Evolutionary conservation across 2,888 invertebrate species (phyloP).

Genomic region (Teleiodes luculella): DNA sequence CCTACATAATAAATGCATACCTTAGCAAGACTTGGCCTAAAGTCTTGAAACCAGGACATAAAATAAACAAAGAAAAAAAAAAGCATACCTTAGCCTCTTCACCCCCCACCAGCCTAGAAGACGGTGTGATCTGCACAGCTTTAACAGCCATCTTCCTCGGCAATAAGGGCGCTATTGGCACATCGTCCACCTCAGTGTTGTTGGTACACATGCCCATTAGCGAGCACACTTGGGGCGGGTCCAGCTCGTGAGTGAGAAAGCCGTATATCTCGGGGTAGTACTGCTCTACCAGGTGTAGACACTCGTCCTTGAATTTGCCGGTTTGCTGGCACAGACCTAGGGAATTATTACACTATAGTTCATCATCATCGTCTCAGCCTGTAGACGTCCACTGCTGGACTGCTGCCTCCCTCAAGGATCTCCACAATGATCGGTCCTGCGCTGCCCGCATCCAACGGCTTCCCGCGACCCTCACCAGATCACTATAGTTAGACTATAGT

Average conservation of each 20-base stretch:
- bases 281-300: slow-evolving; percentile 85
- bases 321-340: slow-evolving; percentile 88
- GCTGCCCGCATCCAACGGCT: no score
- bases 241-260: slow-evolving; percentile 82
- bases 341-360: no score
- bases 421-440: no score
- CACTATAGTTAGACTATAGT: no score
- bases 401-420: no score
- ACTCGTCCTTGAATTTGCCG: slow-evolving; percentile 84
- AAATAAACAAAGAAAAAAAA: neutral
- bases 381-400: no score
- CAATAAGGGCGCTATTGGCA: slow-evolving; percentile 81
- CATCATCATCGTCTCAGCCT: no score
- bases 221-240: slow-evolving; percentile 84
- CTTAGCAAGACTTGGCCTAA: no score
- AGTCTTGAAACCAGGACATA: no score
- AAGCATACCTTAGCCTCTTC: slow-evolving; percentile 47
- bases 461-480: no score
- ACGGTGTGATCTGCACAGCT: slow-evolving; percentile 35
- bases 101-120: slow-evolving; percentile 47
- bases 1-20: no score
- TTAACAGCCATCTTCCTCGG: slow-evolving; percentile 64
- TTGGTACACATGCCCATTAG: slow-evolving; percentile 83
- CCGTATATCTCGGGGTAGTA: slow-evolving; percentile 87
- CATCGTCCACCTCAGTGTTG: slow-evolving; percentile 27